Conservation (phyloP, 2,113 vertebrate genomes). For the Seriola quinqueradiata region DNA sequence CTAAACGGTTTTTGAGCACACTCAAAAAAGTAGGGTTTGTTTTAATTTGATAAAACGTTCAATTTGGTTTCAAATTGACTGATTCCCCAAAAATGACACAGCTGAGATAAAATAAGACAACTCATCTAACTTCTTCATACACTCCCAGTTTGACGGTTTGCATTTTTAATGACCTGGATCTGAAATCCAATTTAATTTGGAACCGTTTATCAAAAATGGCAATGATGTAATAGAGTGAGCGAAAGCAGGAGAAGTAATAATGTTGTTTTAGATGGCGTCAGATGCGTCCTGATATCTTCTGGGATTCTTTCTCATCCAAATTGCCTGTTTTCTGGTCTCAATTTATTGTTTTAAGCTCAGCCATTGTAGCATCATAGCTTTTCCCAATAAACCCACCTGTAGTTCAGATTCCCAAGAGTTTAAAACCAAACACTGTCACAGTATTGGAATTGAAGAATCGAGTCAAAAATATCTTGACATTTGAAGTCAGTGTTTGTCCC, state of each 20-base stretch:
- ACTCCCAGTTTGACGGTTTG: background rate
- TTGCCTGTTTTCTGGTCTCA: background rate
- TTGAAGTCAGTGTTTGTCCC: no score
- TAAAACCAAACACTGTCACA: no score
- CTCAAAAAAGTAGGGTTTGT: background rate
- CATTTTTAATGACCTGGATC: background rate
- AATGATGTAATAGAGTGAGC: background rate
- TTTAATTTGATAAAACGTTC: background rate
- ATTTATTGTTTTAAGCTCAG: no score
- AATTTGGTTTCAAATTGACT: background rate
- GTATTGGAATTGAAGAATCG: no score
- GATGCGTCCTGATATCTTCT: no score
- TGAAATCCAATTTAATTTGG: conserved; percentile 3
- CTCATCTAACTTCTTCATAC: background rate
- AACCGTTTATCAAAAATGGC: background rate
- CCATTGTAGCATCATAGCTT: no score
- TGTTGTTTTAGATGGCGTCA: background rate
- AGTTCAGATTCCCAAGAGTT: no score
- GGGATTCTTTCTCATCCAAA: no score
- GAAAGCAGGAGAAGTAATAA: background rate
- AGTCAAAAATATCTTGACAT: no score
- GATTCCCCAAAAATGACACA: background rate
- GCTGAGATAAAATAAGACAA: background rate
- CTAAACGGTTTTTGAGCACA: no score
- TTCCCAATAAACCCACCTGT: no score